Evolutionary conservation across 2,888 invertebrate species (phyloP), one percentile per base, ranked within the genome.

Genomic region (Brachypalpus laphriformis): DNA sequence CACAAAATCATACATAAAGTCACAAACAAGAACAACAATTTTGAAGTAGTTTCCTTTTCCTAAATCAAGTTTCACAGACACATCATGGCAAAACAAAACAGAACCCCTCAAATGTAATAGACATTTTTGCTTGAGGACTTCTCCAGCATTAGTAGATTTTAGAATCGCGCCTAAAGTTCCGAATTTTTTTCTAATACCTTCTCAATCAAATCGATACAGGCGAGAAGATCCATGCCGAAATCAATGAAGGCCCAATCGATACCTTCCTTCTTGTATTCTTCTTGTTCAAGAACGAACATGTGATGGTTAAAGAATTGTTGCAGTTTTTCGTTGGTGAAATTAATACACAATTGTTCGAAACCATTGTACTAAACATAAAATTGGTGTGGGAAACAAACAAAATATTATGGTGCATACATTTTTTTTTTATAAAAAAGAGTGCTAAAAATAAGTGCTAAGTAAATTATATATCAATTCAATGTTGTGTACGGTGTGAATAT

Each of bases 301-400:
- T 98, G 97, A 93, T 99, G 99, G 94, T 99, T 99, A 96, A 99
- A 99, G 95, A 99, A 99, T 94, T 99, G 99, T 94, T 99, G 99
- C 89, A 99, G 95, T 94, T 98, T 98, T 93, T 99, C 99, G 93
- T 99, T 99, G 93, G 99, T 99, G 94, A 99, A 99, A 95, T 99
- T 99, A 95, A 99, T 99, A 95, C 99, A 99, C 93, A 99, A 95
- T 95, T 99, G 99, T 93, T 99, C 99, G 94, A 99, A 99, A 93
- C 98, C 98, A 94, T 99, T 99, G 94, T 94, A 98, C 98, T 98
- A 94, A 90, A 92, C 92, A 90, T 86, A 86, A 87, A 86, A 91
- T 25, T 93, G 31, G 25, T 37, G 37, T 37, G 37, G 20, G 18
- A 18, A 37, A 14, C n/a, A n/a, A 14, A 51, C 20, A 31, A 22